A percentile compares a stretch with the other conserved stretches of the same genome.
Conservation (phyloP, 2,888 invertebrate genomes). For the Drosophila merina region DNA sequence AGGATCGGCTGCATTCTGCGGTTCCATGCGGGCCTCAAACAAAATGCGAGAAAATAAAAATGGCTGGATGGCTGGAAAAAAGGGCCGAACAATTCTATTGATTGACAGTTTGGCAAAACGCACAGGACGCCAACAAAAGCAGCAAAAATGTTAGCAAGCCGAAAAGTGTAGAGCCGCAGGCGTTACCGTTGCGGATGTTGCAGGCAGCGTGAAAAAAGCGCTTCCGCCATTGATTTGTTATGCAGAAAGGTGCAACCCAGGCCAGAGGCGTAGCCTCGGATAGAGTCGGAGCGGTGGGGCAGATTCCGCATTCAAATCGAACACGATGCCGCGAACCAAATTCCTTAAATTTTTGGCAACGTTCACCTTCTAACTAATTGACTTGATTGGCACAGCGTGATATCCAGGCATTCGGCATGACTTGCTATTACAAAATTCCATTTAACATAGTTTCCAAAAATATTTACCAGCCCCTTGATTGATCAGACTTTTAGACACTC, state of each 20-base stretch:
- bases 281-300: background rate
- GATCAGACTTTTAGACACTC: conserved; percentile 11
- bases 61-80: conserved; percentile 26
- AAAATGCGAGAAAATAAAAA: background rate
- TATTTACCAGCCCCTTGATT: conserved; percentile 24
- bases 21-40: background rate
- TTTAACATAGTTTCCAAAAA: conserved; percentile 2
- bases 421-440: conserved; percentile 6
- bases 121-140: conserved; percentile 53
- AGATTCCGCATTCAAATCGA: conserved; percentile 14
- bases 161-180: conserved; percentile 67
- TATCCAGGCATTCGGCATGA: conserved; percentile 32
- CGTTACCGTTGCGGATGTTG: conserved; percentile 73
- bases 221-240: conserved; percentile 67
- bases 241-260: conserved; percentile 72
- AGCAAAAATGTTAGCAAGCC: conserved; percentile 12
- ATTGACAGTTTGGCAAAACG: conserved; percentile 78
- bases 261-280: conserved; percentile 53
- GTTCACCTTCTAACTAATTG: conserved; percentile 66
- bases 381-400: conserved; percentile 72
- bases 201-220: conserved; percentile 52
- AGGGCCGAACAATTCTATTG: conserved; percentile 69
- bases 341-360: conserved; percentile 55
- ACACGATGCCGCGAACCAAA: conserved; percentile 14
- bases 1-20: conserved; percentile 31